Conservation (phyloP, 92 coral and sea anemone genomes). For the Palythoa grandis region DNA sequence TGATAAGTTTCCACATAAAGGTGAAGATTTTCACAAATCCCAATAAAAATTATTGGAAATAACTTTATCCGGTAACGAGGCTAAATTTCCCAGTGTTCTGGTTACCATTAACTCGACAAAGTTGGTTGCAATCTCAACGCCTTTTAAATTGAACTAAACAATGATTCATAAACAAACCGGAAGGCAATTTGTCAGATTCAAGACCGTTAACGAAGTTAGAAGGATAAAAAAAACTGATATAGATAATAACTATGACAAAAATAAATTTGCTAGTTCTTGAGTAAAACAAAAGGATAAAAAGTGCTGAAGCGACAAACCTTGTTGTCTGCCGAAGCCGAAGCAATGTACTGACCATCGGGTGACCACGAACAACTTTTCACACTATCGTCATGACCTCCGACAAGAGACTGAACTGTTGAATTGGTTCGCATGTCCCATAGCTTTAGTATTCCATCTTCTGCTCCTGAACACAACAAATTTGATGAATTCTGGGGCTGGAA, state of each 20-base stretch:
- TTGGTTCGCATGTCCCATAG: constrained; percentile 90
- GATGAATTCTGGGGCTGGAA: constrained; percentile 69
- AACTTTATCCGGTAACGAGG: neutral
- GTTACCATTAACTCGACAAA: neutral
- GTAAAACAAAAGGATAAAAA: neutral
- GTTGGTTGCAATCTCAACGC: constrained; percentile 16
- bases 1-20: neutral
- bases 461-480: constrained; percentile 88
- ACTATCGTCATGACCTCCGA: constrained; percentile 97
- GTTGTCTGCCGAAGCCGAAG: constrained; percentile 88
- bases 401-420: constrained; percentile 73
- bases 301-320: constrained; percentile 65
- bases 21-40: neutral
- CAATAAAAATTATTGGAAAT: neutral
- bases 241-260: neutral
- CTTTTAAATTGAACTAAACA: constrained; percentile 23
- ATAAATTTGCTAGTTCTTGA: neutral
- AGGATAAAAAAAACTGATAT: neutral
- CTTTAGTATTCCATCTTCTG: constrained; percentile 92
- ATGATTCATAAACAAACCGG: constrained; percentile 21
- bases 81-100: neutral
- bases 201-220: neutral
- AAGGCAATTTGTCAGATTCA: neutral
- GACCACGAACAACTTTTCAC: constrained; percentile 94
- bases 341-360: constrained; percentile 81